phyloP scores from a whole-genome alignment of 2,888 invertebrate genomes.

The Eugnorisma glareosa region DNA sequence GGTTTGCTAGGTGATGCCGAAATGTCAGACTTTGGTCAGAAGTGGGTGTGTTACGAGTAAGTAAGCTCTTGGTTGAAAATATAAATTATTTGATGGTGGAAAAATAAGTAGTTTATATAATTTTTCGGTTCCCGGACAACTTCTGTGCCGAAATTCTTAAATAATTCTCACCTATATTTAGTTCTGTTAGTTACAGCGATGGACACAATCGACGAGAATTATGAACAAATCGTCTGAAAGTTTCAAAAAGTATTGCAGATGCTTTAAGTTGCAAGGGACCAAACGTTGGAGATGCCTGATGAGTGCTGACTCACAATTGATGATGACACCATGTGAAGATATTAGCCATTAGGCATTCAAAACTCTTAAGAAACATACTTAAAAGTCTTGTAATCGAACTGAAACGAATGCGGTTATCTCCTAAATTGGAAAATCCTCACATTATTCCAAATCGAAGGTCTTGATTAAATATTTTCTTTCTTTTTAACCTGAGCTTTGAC shows the following conservation, averaged over 20 bases:
- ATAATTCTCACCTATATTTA: neutral
- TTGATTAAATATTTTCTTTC: conserved; percentile 58
- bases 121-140: neutral
- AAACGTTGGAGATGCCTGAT: neutral
- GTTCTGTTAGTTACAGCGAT: neutral
- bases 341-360: neutral
- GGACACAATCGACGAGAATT: neutral
- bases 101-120: neutral
- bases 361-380: neutral
- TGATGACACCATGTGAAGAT: neutral
- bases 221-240: neutral
- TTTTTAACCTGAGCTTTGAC: conserved; percentile 63
- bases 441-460: conserved; percentile 39
- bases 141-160: neutral
- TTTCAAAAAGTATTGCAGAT: neutral
- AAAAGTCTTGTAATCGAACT: neutral
- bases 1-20: conserved; percentile 8
- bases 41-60: too few species aligned
- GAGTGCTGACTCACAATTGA: neutral
- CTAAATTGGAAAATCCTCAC: conserved; percentile 32
- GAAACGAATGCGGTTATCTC: conserved; percentile 18
- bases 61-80: neutral
- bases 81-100: neutral
- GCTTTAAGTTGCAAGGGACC: neutral
- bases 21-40: neutral